Conservation (phyloP, 1,140 invertebrate species). For the Plectus sambesii region DNA sequence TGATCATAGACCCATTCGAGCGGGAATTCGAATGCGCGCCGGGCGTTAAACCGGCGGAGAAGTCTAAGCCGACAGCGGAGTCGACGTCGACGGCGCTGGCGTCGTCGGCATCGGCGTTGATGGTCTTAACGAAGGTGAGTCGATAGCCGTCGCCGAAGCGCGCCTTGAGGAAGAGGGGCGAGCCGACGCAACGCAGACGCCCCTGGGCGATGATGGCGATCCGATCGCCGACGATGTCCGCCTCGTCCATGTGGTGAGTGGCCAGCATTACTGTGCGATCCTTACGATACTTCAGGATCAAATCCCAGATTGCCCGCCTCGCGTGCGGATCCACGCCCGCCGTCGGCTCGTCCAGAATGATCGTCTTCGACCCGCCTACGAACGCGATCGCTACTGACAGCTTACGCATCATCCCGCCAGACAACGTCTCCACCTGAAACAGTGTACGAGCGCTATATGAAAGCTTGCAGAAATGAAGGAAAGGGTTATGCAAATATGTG, state of each 20-base stretch:
- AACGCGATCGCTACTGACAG: slow-evolving; percentile 66
- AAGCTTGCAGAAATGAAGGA: slow-evolving; percentile 55
- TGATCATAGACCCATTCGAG: too few relatives aligned
- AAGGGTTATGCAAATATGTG: slow-evolving; percentile 46
- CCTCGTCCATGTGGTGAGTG: slow-evolving; percentile 94
- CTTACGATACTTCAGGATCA: too few relatives aligned
- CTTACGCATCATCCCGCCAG: slow-evolving; percentile 68
- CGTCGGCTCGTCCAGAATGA: slow-evolving; percentile 79
- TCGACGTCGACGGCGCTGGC: too few relatives aligned
- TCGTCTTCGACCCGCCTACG: slow-evolving; percentile 45
- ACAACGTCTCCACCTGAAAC: slow-evolving; percentile 60
- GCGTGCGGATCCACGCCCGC: slow-evolving; percentile 85
- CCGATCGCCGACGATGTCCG: slow-evolving; percentile 76
- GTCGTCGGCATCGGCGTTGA: too few relatives aligned
- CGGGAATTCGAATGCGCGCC: too few relatives aligned
- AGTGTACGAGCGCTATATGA: slow-evolving; percentile 56
- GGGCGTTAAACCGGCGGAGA: too few relatives aligned
- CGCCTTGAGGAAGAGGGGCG: slow-evolving; percentile 68
- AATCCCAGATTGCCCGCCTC: slow-evolving; percentile 51
- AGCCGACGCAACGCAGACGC: slow-evolving; percentile 65
- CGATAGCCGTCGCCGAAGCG: slow-evolving; percentile 55
- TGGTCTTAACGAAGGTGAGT: slow-evolving; percentile 51
- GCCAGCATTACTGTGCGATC: slow-evolving; percentile 76
- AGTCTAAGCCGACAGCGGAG: too few relatives aligned
- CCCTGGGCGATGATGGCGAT: slow-evolving; percentile 81